These are phyloP conservation scores for Tetranychus piercei DNA, from an alignment of 2,888 invertebrate species.

Conservation along the genomic window DNA sequence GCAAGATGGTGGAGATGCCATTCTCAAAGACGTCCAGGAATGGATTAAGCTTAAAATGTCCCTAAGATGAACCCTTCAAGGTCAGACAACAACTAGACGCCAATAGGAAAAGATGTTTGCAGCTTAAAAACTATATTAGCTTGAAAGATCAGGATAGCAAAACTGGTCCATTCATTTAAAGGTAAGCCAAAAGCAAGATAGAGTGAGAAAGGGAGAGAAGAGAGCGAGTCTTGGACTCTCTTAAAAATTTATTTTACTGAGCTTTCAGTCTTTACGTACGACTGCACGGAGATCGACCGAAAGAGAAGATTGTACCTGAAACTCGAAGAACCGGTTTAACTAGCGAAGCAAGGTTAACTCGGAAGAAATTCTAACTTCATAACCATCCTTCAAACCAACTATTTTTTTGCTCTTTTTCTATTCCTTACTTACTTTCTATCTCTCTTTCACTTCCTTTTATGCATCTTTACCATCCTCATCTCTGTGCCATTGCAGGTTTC, in stretches of 20 bases:
- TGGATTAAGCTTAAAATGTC: neutral
- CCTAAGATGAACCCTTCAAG: conserved; percentile 2
- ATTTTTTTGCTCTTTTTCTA: neutral
- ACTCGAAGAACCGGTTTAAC: neutral
- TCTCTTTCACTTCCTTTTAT: neutral
- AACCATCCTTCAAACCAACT: neutral
- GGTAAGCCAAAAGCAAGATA: neutral
- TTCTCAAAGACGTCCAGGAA: neutral
- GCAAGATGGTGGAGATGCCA: too few species aligned
- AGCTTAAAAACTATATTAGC: neutral
- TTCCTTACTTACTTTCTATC: neutral
- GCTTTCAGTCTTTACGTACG: neutral
- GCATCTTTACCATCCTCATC: conserved; percentile 1
- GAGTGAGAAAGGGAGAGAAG: neutral
- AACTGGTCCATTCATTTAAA: neutral
- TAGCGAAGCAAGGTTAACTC: neutral
- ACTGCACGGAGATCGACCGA: neutral
- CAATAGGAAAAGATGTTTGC: neutral
- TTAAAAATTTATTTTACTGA: neutral
- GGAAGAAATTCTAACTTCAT: neutral
- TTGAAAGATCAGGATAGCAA: neutral
- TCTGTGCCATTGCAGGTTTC: neutral
- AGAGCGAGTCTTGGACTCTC: neutral
- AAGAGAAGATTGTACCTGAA: neutral
- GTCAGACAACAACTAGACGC: neutral